These are phyloP conservation scores for Orchesella flavescens DNA, from an alignment of 2,888 invertebrate species.

Conservation along the genomic window DNA sequence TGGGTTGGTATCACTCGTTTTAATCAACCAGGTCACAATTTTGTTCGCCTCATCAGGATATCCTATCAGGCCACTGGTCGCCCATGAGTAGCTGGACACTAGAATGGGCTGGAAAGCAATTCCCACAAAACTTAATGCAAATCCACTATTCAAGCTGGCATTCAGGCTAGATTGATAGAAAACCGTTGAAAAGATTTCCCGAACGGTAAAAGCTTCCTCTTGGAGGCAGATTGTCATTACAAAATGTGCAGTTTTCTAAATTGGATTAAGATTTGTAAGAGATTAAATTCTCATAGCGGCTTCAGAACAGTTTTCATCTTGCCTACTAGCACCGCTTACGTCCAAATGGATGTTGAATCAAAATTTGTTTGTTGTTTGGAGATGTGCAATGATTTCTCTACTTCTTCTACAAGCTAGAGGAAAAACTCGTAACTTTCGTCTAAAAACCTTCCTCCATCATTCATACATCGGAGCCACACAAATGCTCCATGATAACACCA, in stretches of 20 bases:
- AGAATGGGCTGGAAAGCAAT: slow-evolving; percentile 18
- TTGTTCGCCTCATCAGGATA: slow-evolving; percentile 18
- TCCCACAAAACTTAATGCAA: slow-evolving; percentile 6
- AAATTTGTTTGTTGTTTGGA: slow-evolving; percentile 14
- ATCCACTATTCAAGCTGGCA: background rate
- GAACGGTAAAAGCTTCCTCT: background rate
- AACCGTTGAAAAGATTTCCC: background rate
- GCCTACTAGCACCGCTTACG: background rate
- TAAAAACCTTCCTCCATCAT: too few species aligned
- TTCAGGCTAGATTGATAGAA: background rate
- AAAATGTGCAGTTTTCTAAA: slow-evolving; percentile 14
- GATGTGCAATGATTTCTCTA: too few species aligned
- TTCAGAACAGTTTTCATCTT: background rate
- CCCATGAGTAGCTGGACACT: slow-evolving; percentile 1
- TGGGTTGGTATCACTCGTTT: background rate
- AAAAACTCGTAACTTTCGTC: too few species aligned
- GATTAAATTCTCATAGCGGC: slow-evolving; percentile 8
- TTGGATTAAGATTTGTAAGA: slow-evolving; percentile 22
- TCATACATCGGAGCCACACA: too few species aligned
- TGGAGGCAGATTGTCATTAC: background rate
- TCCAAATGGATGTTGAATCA: slow-evolving; percentile 17
- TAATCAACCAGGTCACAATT: slow-evolving; percentile 3
- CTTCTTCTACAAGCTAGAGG: too few species aligned
- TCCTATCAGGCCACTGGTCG: slow-evolving; percentile 11
- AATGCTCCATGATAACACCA: too few species aligned